Conservation (phyloP, 2,888 invertebrate species). For the Dyspetes luteomarginatus region DNA sequence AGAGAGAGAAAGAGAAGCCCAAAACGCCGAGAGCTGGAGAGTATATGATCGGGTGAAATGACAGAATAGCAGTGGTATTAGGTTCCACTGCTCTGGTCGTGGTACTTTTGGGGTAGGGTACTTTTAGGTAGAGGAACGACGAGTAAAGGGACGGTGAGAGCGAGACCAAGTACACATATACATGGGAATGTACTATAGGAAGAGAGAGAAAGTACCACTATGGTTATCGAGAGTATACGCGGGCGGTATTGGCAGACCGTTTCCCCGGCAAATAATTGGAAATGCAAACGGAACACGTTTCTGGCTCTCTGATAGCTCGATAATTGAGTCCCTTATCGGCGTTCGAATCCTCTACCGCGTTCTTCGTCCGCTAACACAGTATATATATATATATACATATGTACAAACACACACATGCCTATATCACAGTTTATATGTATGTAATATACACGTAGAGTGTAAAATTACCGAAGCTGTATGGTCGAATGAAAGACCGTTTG, state of each 20-base stretch:
- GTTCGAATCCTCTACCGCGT: constrained; percentile 75
- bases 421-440: constrained; percentile 6
- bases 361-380: constrained; percentile 36
- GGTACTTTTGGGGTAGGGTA: constrained; percentile 51
- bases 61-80: constrained; percentile 3
- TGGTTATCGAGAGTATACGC: constrained; percentile 76
- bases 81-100: constrained; percentile 15
- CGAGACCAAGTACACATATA: constrained; percentile 50
- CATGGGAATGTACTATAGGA: no score
- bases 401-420: constrained; percentile 9
- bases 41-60: constrained; percentile 41
- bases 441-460: background rate
- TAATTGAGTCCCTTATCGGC: constrained; percentile 83
- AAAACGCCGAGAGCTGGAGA: background rate
- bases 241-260: constrained; percentile 82
- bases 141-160: constrained; percentile 22
- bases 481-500: background rate
- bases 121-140: constrained; percentile 25
- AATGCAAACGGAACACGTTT: constrained; percentile 82
- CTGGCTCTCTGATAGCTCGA: constrained; percentile 81
- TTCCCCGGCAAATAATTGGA: constrained; percentile 83
- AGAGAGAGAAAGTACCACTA: constrained; percentile 38
- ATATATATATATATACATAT: no score
- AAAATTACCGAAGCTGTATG: background rate
- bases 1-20: background rate